Percentiles rank a stretch among this genome's conserved stretches.
Conservation (phyloP, 1,140 invertebrate genomes). For the Heliothis virescens region DNA sequence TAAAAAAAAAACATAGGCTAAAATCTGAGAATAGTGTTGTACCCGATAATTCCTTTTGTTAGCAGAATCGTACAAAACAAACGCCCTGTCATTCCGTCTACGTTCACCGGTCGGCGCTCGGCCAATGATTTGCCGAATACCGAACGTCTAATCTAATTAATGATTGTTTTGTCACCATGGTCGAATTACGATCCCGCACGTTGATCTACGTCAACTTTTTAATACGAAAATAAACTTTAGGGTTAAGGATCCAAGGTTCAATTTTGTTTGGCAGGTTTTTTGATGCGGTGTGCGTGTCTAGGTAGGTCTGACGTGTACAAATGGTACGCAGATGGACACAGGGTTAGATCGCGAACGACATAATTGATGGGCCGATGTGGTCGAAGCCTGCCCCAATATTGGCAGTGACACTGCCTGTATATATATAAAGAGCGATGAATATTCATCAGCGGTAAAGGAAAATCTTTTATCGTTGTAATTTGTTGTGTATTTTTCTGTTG, state of each 20-base stretch:
- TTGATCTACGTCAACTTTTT: slow-evolving; percentile 32
- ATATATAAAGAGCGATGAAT: slow-evolving; percentile 51
- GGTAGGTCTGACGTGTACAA: slow-evolving; percentile 68
- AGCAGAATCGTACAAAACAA: slow-evolving; percentile 56
- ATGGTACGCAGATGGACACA: slow-evolving; percentile 70
- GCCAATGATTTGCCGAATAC: slow-evolving; percentile 70
- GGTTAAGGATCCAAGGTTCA: slow-evolving; percentile 38
- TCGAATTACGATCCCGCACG: slow-evolving; percentile 62
- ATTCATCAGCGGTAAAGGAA: slow-evolving; percentile 42
- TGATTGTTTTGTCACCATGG: slow-evolving; percentile 69
- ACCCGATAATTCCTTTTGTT: slow-evolving; percentile 32
- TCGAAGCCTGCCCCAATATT: slow-evolving; percentile 52
- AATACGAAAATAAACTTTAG: slow-evolving; percentile 48
- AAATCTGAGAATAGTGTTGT: slow-evolving; percentile 9
- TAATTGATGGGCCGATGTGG: slow-evolving; percentile 67
- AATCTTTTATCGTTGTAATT: slow-evolving; percentile 39
- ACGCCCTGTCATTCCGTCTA: slow-evolving; percentile 55
- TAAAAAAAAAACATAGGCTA: not conserved
- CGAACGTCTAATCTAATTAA: slow-evolving; percentile 68
- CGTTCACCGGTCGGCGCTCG: slow-evolving; percentile 50
- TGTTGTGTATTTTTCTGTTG: slow-evolving; percentile 13
- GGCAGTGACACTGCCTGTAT: slow-evolving; percentile 47
- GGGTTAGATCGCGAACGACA: slow-evolving; percentile 71
- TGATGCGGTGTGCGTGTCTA: slow-evolving; percentile 48
- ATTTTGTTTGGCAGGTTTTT: slow-evolving; percentile 45